phyloP scores from a whole-genome alignment of 2,797 vertebrate species.

The Oryzias sinensis region DNA sequence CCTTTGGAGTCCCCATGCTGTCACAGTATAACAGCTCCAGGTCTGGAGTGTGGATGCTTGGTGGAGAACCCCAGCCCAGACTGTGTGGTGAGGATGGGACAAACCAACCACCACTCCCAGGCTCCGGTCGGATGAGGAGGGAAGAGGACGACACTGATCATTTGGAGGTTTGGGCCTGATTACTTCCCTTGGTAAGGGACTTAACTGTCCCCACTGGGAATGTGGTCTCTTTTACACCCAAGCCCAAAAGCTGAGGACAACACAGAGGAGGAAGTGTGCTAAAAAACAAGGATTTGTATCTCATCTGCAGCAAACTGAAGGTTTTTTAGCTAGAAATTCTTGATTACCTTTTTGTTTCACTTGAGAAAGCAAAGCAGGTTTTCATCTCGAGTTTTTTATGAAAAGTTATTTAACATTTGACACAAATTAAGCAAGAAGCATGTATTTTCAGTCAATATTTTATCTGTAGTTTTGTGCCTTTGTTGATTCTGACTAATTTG shows the following conservation, averaged over 20 bases:
- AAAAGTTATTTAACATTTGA: no score
- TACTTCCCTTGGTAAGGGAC: constrained; percentile 62
- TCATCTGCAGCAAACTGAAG: neutral
- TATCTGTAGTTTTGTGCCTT: no score
- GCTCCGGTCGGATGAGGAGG: constrained; percentile 55
- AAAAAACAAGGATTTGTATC: constrained; percentile 24
- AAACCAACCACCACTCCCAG: constrained; percentile 57
- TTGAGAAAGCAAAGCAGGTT: no score
- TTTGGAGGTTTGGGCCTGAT: constrained; percentile 68
- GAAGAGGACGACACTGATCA: constrained; percentile 64
- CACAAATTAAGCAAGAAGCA: no score
- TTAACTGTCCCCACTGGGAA: constrained; percentile 54
- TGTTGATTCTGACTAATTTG: no score
- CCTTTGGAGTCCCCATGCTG: constrained; percentile 52
- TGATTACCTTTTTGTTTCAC: no score
- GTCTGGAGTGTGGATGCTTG: constrained; percentile 59
- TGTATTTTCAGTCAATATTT: no score
- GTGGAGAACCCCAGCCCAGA: constrained; percentile 70
- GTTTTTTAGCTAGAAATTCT: no score
- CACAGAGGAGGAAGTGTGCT: constrained; percentile 33
- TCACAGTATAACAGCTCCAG: constrained; percentile 60
- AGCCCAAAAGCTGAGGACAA: constrained; percentile 32
- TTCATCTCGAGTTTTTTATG: no score
- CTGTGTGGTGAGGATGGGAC: constrained; percentile 57
- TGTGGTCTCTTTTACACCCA: constrained; percentile 58